These are phyloP conservation scores for Vulpes ferrilata DNA, from an alignment of 2,113 vertebrate species.

Conservation along the genomic window DNA sequence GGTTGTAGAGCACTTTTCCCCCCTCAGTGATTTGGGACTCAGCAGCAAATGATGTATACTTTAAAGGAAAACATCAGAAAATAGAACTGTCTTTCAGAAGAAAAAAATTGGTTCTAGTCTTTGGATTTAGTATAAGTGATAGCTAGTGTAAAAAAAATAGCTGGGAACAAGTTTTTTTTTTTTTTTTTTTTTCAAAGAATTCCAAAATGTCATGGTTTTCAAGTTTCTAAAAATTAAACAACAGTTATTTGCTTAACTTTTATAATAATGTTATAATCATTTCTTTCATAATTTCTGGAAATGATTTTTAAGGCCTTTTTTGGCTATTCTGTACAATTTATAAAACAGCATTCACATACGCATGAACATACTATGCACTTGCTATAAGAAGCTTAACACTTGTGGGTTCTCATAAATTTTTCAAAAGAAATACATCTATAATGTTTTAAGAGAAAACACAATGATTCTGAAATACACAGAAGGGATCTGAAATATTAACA, in stretches of 20 bases:
- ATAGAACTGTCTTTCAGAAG: neutral
- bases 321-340: conserved; percentile 5
- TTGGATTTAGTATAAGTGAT: conserved; percentile 31
- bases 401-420: neutral
- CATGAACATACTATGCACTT: neutral
- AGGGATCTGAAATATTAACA: conserved; percentile 34
- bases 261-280: conserved; percentile 11
- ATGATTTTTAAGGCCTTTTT: conserved; percentile 30
- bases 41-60: conserved; percentile 9
- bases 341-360: conserved; percentile 15
- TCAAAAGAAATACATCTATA: neutral
- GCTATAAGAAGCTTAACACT: neutral
- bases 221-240: neutral
- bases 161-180: neutral
- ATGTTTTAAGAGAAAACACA: conserved; percentile 23
- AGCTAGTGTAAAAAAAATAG: conserved; percentile 2
- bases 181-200: neutral
- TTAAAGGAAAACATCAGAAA: conserved; percentile 31
- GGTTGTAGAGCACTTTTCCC: neutral
- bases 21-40: neutral
- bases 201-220: conserved; percentile 3
- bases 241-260: neutral
- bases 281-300: neutral
- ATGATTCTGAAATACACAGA: neutral
- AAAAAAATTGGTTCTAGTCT: conserved; percentile 9